Conservation (phyloP, 2,113 vertebrate species). For the Coptodon bakossiorum region DNA sequence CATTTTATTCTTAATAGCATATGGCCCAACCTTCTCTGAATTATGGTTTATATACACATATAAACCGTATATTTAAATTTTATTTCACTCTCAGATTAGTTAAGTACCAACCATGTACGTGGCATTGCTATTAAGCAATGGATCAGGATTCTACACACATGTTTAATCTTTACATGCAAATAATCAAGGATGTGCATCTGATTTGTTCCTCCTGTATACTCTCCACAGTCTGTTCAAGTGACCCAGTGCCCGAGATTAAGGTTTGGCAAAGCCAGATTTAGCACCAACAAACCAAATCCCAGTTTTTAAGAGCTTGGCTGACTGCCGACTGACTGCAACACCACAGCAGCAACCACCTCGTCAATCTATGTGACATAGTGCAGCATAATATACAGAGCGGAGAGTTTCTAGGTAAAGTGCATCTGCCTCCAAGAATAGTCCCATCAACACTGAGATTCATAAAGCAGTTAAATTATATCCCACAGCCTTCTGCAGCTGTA, state of each 20-base stretch:
- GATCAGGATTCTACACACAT: not conserved
- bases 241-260: slow-evolving; percentile 44
- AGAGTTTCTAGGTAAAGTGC: not conserved
- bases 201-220: not conserved
- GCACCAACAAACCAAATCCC: slow-evolving; percentile 27
- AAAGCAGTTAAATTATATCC: not conserved
- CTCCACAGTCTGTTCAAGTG: slow-evolving; percentile 20
- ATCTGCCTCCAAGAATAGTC: not conserved
- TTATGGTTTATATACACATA: not conserved
- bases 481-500: not conserved
- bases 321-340: not conserved
- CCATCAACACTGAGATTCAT: not conserved
- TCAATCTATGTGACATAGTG: not conserved
- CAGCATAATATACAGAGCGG: not conserved
- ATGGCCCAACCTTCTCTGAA: not conserved
- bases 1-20: not conserved
- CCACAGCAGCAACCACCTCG: not conserved
- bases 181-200: not conserved
- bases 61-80: not conserved
- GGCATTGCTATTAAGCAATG: not conserved
- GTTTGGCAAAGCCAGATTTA: slow-evolving; percentile 39
- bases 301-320: slow-evolving; percentile 16
- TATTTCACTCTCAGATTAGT: not conserved
- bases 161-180: not conserved
- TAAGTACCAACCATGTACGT: not conserved